Evolutionary conservation across 2,797 vertebrate species (phyloP).

Genomic region (Malurus splendens): DNA sequence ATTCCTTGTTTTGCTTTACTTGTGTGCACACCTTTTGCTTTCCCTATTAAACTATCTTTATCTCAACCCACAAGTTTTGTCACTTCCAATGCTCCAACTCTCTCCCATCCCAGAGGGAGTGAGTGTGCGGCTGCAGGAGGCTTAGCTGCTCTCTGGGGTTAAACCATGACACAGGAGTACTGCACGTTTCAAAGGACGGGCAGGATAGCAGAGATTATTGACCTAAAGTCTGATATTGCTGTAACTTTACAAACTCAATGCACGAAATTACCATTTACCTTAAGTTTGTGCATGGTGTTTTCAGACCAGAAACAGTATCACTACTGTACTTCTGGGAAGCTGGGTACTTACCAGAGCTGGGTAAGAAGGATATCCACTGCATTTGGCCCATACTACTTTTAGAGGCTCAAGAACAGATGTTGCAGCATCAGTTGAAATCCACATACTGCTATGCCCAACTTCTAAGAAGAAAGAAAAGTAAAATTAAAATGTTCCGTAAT

Average conservation of each 20-base stretch:
- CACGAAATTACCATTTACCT: not conserved
- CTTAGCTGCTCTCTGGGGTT: not conserved
- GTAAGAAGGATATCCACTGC: conserved; percentile 97
- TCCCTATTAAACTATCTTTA: not conserved
- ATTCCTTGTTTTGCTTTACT: not conserved
- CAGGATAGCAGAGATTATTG: not conserved
- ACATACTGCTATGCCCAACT: conserved; percentile 95
- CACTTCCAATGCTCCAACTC: not conserved
- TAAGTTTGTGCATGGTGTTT: accelerated
- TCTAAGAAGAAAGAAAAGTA: conserved; percentile 70
- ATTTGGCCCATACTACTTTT: conserved; percentile 99
- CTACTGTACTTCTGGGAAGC: not conserved
- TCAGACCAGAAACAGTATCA: not conserved
- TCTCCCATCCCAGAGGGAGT: accelerated
- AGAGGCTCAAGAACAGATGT: conserved; percentile 92
- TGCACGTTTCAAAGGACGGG: not conserved
- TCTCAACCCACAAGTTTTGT: not conserved
- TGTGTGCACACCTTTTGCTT: not conserved
- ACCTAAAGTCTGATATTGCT: not conserved
- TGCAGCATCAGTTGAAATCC: conserved; percentile 90
- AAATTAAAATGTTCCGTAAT: not conserved
- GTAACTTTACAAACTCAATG: not conserved
- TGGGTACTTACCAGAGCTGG: conserved; percentile 92
- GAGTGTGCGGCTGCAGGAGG: accelerated
- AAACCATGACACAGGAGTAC: accelerated